These are phyloP conservation scores for Scomber japonicus DNA, from an alignment of 2,113 vertebrate species.

Conservation along the genomic window DNA sequence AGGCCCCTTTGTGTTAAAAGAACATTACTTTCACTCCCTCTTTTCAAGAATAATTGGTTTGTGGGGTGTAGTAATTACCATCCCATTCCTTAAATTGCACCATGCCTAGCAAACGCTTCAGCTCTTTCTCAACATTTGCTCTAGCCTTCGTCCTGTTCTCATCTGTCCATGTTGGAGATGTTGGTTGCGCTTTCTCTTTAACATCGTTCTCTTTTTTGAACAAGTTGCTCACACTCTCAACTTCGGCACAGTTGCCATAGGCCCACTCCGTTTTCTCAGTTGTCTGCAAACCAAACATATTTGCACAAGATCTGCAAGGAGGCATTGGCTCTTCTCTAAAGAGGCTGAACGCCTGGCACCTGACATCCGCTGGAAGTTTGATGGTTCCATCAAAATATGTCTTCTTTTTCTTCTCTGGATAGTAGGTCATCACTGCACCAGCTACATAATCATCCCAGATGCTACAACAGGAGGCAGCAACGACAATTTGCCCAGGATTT, in stretches of 20 bases:
- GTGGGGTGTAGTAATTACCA: too few species aligned
- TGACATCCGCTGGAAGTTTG: neutral
- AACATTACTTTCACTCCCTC: too few species aligned
- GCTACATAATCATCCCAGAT: slow-evolving; percentile 43
- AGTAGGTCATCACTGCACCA: slow-evolving; percentile 55
- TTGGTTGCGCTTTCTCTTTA: fast-evolving
- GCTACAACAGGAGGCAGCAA: neutral
- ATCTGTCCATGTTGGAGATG: too few species aligned
- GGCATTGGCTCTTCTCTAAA: fast-evolving
- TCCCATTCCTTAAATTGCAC: too few species aligned
- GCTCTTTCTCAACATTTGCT: too few species aligned
- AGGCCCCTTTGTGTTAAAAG: too few species aligned
- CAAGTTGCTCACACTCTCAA: slow-evolving; percentile 54
- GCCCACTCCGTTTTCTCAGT: fast-evolving
- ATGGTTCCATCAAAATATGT: slow-evolving; percentile 51
- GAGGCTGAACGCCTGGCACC: slow-evolving; percentile 16
- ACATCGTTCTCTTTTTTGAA: neutral
- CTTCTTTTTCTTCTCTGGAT: fast-evolving
- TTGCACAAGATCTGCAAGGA: slow-evolving; percentile 3
- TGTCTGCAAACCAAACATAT: slow-evolving; percentile 28
- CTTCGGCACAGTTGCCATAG: slow-evolving; percentile 59
- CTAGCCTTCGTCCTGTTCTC: too few species aligned
- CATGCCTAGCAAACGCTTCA: too few species aligned
- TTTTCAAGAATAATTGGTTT: too few species aligned
- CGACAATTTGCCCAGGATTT: neutral